Evolutionary conservation across 2,797 vertebrate genomes (phyloP).

Genomic region (Malurus splendens): DNA sequence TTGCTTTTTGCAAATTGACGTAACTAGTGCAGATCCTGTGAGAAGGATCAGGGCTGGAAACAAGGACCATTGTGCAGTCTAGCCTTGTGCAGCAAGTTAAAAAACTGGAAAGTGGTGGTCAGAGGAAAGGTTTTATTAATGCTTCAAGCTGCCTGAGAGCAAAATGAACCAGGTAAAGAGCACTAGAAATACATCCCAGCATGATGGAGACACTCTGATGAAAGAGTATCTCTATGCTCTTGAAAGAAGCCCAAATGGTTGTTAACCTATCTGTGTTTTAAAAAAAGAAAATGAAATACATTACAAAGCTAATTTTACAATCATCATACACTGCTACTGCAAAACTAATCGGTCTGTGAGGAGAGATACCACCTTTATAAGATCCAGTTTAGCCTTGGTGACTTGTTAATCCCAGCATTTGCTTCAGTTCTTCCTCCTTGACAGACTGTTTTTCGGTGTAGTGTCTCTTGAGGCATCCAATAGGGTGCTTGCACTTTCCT

Average conservation of each 20-base stretch:
- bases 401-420: background rate
- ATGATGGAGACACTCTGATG: background rate
- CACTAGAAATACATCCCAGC: background rate
- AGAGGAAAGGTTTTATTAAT: background rate
- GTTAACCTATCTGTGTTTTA: background rate
- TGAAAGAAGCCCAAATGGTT: background rate
- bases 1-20: background rate
- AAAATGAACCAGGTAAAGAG: background rate
- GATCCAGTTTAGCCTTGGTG: background rate
- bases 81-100: background rate
- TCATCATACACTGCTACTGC: background rate
- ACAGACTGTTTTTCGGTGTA: background rate
- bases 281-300: background rate
- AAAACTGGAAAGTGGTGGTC: background rate
- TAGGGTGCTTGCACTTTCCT: background rate
- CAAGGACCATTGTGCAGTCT: background rate
- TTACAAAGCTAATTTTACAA: background rate
- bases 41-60: conserved; percentile 3
- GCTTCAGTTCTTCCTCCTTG: background rate
- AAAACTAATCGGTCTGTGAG: background rate
- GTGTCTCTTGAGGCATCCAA: background rate
- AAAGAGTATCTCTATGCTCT: background rate
- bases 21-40: background rate
- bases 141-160: background rate
- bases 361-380: background rate